A percentile compares a stretch with the other conserved stretches of the same genome.
Evolutionary conservation across 1,140 invertebrate genomes (phyloP).

Genomic region (Bombus confusus): DNA sequence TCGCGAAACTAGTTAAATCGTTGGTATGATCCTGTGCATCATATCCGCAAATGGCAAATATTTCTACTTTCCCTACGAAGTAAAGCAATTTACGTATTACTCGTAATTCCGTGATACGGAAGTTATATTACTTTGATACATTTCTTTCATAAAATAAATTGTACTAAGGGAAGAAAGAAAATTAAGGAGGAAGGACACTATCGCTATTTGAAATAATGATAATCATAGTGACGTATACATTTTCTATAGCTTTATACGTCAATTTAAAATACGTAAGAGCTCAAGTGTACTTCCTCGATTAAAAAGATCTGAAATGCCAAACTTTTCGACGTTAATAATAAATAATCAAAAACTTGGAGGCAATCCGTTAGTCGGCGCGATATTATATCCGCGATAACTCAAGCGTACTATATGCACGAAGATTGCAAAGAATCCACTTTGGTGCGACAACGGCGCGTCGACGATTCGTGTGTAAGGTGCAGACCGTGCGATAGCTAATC

Average conservation of each 20-base stretch:
- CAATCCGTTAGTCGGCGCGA: no score
- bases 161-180: background rate
- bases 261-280: no score
- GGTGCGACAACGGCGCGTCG: background rate
- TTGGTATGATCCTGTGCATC: no score
- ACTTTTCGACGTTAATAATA: no score
- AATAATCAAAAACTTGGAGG: no score
- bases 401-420: background rate
- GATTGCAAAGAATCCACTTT: background rate
- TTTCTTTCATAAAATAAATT: background rate
- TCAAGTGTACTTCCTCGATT: no score
- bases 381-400: background rate
- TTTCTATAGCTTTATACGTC: no score
- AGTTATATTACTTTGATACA: background rate
- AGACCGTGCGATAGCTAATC: slow-evolving; percentile 17
- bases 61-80: background rate
- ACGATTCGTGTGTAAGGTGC: background rate
- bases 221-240: no score
- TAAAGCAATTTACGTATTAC: background rate
- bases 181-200: accelerated
- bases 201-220: no score
- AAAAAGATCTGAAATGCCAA: no score
- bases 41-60: background rate
- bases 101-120: background rate
- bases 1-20: slow-evolving; percentile 4